Base-by-base conservation (phyloP, 1,140 invertebrate species). In the Drosophila pectinifera region DNA sequence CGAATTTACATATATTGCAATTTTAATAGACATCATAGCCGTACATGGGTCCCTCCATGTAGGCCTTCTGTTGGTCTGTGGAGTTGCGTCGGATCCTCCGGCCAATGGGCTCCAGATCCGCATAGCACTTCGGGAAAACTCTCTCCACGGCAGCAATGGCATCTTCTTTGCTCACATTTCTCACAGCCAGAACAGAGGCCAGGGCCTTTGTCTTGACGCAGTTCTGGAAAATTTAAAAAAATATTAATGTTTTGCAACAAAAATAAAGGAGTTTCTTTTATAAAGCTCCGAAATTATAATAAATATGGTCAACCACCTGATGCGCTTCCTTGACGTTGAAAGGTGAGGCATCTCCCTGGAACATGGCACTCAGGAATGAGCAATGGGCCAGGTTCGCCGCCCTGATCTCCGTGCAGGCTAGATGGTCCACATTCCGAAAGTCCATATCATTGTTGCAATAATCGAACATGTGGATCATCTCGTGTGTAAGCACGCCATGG, bases 391-490 rank as follows among this genome's bases (percentile, higher is more conserved):
- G 93, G 93, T 98, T 98, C 0, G 98, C 97, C 6, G 97, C 97
- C 78, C 97, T 93, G 70, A 99, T 97, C 94, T 99, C 98, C 0
- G 98, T 98, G 91, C 98, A 99, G 0, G 98, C 98, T 41, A 99
- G 92, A 93, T 99, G 98, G 81, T 98, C 96, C 58, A 98, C 93
- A 92, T 99, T 98, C 74, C 94, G 96, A 76, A 98, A 97, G 91
- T 99, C 96, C 36, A 99, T 90, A 56, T 99, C 95, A 74, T 98
- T 96, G 43, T 95, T 94, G 92, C 98, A 99, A 84, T 95, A 97
- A 92, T 99, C 98, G 92, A 98, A 99, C 97, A 99, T 98, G 92
- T 99, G 98, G 42, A 99, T 96, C 94, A 99, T 95, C 93, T 99
- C 98, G 92, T 99, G 98, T 1, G 95, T 94, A 4, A 99, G 89